Conservation (phyloP, 2,113 vertebrate species). For the Laterallus jamaicensis region DNA sequence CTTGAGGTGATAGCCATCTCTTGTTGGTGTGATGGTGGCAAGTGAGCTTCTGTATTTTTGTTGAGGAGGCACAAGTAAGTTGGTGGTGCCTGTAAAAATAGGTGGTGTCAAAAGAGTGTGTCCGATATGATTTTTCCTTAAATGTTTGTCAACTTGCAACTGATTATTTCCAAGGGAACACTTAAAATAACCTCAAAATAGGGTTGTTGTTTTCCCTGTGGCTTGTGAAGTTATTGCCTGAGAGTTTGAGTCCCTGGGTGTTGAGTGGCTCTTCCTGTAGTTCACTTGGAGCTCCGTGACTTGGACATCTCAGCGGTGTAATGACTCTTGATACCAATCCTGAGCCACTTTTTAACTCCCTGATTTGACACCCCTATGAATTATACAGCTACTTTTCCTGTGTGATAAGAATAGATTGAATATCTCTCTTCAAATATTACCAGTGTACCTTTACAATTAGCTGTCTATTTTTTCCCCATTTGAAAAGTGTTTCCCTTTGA, state of each 20-base stretch:
- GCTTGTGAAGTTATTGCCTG: neutral
- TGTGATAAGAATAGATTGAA: conserved; percentile 7
- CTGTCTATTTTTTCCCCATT: neutral
- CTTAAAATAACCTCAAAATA: neutral
- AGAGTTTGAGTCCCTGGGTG: accelerated
- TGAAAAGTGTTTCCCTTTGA: neutral
- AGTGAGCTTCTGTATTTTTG: neutral
- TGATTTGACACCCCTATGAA: neutral
- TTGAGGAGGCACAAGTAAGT: neutral
- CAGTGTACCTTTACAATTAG: conserved; percentile 28
- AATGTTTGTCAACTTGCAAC: neutral
- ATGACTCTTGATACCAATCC: neutral
- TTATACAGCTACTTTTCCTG: neutral
- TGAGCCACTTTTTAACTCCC: neutral
- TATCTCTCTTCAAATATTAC: conserved; percentile 4
- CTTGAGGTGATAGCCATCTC: neutral
- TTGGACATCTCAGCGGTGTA: accelerated
- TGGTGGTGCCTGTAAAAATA: neutral
- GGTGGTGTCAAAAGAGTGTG: neutral
- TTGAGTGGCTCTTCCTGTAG: neutral
- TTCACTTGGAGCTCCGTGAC: accelerated
- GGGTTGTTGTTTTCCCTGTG: accelerated
- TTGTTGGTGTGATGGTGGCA: neutral
- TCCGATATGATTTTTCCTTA: neutral
- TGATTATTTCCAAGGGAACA: neutral